Evolutionary conservation across 1,140 invertebrate genomes (phyloP).

Genomic region (Procambarus clarkii): DNA sequence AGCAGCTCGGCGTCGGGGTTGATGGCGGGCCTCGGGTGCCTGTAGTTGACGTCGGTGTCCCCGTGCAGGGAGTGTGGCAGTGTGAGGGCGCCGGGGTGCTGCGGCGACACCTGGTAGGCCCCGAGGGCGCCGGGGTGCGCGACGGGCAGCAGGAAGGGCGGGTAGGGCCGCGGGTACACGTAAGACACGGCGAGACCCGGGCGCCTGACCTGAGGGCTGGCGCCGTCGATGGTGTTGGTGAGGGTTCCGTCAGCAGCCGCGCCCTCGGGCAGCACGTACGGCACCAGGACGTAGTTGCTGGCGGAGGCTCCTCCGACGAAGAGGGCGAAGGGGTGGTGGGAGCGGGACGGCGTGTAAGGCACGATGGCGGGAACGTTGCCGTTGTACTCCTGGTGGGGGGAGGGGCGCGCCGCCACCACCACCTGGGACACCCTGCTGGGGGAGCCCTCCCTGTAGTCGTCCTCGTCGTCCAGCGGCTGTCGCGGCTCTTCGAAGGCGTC

Average conservation of each 20-base stretch:
- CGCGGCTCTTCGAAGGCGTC: constrained; percentile 75
- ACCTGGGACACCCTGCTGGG: background rate
- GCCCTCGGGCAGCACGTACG: constrained; percentile 75
- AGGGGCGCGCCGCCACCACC: constrained; percentile 16
- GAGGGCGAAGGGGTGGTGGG: constrained; percentile 11
- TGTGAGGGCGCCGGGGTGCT: background rate
- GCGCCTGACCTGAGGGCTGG: background rate
- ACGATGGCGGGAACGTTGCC: constrained; percentile 73
- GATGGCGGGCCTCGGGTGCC: constrained; percentile 67
- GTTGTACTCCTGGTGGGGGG: constrained; percentile 64
- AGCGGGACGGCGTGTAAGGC: constrained; percentile 75
- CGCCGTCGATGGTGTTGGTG: background rate
- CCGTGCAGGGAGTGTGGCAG: constrained; percentile 77
- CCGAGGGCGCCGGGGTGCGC: background rate
- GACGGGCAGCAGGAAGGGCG: too few relatives aligned
- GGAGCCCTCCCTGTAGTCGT: constrained; percentile 81
- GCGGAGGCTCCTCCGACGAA: constrained; percentile 34
- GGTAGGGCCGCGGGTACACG: constrained; percentile 74
- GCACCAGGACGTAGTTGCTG: constrained; percentile 43
- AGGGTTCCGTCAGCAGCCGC: constrained; percentile 72
- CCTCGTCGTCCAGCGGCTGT: constrained; percentile 85
- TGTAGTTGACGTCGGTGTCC: constrained; percentile 87
- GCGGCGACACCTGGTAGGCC: background rate
- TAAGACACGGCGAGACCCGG: constrained; percentile 74
- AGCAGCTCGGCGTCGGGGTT: constrained; percentile 57